phyloP scores from a whole-genome alignment of 2,113 vertebrate genomes.

The Romanogobio albipinnatus region DNA sequence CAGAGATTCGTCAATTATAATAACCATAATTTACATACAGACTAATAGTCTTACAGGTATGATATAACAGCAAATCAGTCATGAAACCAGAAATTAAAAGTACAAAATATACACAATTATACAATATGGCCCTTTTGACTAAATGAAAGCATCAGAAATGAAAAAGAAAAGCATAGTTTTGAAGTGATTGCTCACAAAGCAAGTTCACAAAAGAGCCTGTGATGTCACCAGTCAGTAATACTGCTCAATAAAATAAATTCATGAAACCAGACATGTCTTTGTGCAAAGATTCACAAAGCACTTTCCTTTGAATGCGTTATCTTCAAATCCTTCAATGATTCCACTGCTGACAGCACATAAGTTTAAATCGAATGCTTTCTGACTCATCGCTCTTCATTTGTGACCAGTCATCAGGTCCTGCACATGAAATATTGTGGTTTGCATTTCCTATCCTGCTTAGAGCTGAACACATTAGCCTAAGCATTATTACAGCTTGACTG shows the following conservation, averaged over 20 bases:
- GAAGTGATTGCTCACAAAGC: background rate
- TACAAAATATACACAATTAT: background rate
- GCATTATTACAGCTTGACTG: slow-evolving; percentile 28
- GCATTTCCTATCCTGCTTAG: background rate
- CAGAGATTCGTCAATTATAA: background rate
- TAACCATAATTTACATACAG: background rate
- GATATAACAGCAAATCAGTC: background rate
- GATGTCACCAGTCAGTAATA: background rate
- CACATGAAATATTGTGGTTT: background rate
- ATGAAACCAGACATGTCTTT: background rate
- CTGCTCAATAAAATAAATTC: background rate
- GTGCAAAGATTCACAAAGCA: background rate
- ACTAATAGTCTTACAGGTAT: background rate
- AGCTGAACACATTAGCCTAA: background rate
- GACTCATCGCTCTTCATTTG: slow-evolving; percentile 21
- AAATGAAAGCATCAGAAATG: background rate
- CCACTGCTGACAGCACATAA: background rate
- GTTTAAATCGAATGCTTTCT: slow-evolving; percentile 5
- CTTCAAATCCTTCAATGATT: slow-evolving; percentile 5
- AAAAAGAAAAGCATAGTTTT: background rate
- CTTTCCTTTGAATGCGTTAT: slow-evolving; percentile 18
- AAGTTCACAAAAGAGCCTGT: background rate
- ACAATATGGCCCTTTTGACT: background rate
- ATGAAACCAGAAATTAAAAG: background rate
- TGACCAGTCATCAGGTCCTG: slow-evolving; percentile 19